phyloP scores from a whole-genome alignment of 2,888 invertebrate genomes.

The Tinea semifulvella region DNA sequence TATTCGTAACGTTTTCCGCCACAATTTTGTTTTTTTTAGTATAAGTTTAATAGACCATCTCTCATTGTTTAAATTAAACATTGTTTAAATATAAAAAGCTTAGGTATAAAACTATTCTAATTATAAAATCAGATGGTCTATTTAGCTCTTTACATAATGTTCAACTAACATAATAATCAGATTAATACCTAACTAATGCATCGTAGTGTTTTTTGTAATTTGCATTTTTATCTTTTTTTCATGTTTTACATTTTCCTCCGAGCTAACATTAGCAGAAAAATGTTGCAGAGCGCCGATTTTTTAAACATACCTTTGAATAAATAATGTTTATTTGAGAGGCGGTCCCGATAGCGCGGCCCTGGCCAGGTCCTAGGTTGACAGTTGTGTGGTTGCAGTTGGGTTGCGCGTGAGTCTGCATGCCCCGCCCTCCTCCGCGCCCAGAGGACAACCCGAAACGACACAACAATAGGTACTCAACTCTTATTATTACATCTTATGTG shows the following conservation, averaged over 20 bases:
- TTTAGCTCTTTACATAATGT: slow-evolving; percentile 5
- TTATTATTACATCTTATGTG: slow-evolving; percentile 58
- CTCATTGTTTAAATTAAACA: slow-evolving; percentile 13
- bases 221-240: slow-evolving; percentile 65
- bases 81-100: neutral
- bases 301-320: slow-evolving; percentile 32
- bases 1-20: slow-evolving; percentile 57
- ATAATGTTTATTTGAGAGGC: neutral
- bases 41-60: slow-evolving; percentile 36
- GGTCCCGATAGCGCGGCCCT: neutral
- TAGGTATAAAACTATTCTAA: neutral
- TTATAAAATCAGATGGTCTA: slow-evolving; percentile 1
- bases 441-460: slow-evolving; percentile 64
- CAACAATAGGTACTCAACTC: slow-evolving; percentile 64
- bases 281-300: slow-evolving; percentile 61
- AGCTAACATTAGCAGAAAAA: slow-evolving; percentile 66
- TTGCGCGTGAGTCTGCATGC: slow-evolving; percentile 92
- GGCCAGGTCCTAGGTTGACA: neutral
- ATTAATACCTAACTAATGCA: slow-evolving; percentile 41
- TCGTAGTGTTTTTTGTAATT: slow-evolving; percentile 57
- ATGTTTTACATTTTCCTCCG: slow-evolving; percentile 63
- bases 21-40: slow-evolving; percentile 37
- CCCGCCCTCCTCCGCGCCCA: slow-evolving; percentile 71
- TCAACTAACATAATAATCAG: slow-evolving; percentile 22
- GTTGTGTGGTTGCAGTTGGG: slow-evolving; percentile 85